Conservation (phyloP, 1,140 invertebrate genomes). For the Phortica variegata region DNA sequence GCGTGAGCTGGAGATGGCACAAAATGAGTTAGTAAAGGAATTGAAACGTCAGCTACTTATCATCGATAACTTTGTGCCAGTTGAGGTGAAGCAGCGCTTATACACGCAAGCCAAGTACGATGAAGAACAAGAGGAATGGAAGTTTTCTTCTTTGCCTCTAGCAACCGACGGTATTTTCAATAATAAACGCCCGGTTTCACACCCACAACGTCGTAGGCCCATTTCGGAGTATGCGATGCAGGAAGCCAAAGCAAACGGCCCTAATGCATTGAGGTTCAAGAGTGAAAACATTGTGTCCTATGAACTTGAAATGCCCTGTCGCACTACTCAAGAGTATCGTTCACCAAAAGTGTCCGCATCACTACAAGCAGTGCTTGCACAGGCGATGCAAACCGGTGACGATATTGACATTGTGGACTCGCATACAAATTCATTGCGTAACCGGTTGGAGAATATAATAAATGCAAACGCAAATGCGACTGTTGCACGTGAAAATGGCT, state of each 20-base stretch:
- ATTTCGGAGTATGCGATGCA: constrained; percentile 73
- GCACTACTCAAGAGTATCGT: constrained; percentile 79
- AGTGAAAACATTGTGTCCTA: constrained; percentile 83
- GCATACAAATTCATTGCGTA: constrained; percentile 46
- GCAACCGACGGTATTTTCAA: constrained; percentile 54
- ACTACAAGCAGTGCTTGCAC: constrained; percentile 72
- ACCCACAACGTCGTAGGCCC: constrained; percentile 66
- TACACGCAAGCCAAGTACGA: constrained; percentile 77
- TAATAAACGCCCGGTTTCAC: constrained; percentile 66
- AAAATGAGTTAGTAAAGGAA: constrained; percentile 76
- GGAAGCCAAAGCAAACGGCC: constrained; percentile 60
- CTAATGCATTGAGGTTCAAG: constrained; percentile 64
- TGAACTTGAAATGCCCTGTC: constrained; percentile 75
- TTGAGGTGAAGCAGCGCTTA: constrained; percentile 84
- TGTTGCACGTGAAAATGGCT: constrained; percentile 1
- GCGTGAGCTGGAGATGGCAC: constrained; percentile 77
- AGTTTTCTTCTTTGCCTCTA: constrained; percentile 56
- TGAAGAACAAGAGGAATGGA: constrained; percentile 87
- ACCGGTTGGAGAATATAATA: constrained; percentile 52
- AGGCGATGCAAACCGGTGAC: constrained; percentile 70
- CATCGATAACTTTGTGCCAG: constrained; percentile 96
- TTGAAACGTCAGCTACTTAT: constrained; percentile 82
- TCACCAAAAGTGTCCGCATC: constrained; percentile 70
- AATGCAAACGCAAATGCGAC: constrained; percentile 40
- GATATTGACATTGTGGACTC: constrained; percentile 65